phyloP scores from a whole-genome alignment of 2,113 vertebrate genomes.

The Tychaedon coryphoeus region DNA sequence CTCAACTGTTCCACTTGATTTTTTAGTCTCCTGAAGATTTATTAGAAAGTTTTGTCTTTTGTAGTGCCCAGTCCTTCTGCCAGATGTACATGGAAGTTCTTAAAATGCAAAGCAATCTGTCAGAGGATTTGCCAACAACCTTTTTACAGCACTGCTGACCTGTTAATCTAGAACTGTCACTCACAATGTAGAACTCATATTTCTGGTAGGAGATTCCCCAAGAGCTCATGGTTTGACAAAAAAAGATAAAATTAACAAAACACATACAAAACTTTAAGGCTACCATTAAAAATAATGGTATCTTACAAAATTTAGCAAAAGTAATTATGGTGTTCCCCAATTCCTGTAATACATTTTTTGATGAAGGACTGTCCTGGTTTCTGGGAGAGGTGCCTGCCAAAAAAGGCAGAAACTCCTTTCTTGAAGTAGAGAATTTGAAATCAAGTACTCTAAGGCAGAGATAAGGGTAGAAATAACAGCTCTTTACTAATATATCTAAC shows the following conservation, averaged over 20 bases:
- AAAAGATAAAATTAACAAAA: background rate
- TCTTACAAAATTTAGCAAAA: background rate
- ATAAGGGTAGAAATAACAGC: too few species aligned
- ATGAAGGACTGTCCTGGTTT: background rate
- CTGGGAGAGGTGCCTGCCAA: too few species aligned
- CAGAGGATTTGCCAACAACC: background rate
- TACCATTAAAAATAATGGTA: background rate
- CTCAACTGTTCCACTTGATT: background rate
- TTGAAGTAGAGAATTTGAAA: too few species aligned
- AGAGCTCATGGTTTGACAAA: background rate
- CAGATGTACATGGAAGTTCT: background rate
- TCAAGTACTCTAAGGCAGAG: too few species aligned
- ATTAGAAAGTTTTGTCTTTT: constrained; percentile 26
- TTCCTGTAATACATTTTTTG: background rate
- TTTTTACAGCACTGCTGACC: background rate
- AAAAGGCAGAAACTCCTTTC: too few species aligned
- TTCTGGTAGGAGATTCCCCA: background rate
- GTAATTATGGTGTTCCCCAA: background rate
- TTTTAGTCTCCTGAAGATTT: constrained; percentile 24
- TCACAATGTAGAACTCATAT: background rate
- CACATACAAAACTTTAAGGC: background rate
- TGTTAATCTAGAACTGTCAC: background rate
- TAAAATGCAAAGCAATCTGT: background rate
- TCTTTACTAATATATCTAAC: too few species aligned
- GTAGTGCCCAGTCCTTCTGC: background rate